Evolutionary conservation across 2,797 vertebrate genomes (phyloP).

Genomic region (Thaleichthys pacificus): DNA sequence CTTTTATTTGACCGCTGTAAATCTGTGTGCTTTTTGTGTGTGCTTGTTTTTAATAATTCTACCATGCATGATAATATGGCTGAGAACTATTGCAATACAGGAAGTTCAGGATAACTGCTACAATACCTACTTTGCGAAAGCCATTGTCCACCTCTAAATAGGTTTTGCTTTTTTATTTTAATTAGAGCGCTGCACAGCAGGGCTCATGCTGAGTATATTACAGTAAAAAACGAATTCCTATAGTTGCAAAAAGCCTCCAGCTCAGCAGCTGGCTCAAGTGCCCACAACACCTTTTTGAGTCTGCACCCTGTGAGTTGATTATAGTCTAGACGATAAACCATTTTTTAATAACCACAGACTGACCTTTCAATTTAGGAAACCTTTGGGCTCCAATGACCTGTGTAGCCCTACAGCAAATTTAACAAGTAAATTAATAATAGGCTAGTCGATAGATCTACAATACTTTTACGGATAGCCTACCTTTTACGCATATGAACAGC

Average conservation of each 20-base stretch:
- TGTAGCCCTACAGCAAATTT: background rate
- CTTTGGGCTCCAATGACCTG: background rate
- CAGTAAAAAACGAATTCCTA: conserved; percentile 6
- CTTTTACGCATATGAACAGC: too few species aligned
- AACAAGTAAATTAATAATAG: background rate
- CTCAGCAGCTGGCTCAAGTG: background rate
- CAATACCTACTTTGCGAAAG: background rate
- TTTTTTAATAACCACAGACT: background rate
- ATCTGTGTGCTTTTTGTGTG: too few species aligned
- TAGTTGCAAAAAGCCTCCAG: background rate
- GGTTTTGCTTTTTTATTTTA: background rate
- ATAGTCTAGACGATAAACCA: background rate
- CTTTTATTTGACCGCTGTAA: too few species aligned
- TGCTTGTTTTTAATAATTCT: too few species aligned
- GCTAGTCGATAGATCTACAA: too few species aligned
- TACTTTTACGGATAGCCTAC: too few species aligned
- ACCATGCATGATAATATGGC: too few species aligned
- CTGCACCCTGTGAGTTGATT: background rate
- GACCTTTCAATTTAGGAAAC: background rate
- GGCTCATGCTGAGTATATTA: conserved; percentile 9
- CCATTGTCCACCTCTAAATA: background rate
- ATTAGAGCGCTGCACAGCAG: background rate
- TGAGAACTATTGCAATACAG: too few species aligned
- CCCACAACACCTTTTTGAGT: background rate
- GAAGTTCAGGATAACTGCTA: too few species aligned